Percentiles rank a stretch among this genome's conserved stretches.
Conservation (phyloP, 2,113 vertebrate genomes). For the Corvus hawaiiensis region DNA sequence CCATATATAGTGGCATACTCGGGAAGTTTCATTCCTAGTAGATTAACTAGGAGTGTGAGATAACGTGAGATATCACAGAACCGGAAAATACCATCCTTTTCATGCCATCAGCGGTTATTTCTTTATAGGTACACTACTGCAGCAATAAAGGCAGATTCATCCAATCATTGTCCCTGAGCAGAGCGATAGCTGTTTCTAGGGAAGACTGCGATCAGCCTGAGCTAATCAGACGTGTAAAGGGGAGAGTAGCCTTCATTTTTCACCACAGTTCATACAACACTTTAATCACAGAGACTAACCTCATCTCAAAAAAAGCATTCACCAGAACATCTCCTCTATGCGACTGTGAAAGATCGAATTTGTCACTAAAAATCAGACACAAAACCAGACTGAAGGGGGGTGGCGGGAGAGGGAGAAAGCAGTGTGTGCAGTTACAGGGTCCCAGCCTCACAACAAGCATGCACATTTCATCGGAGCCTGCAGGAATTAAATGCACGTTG, state of each 20-base stretch:
- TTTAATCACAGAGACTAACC: neutral
- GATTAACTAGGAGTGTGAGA: slow-evolving; percentile 30
- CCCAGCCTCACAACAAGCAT: neutral
- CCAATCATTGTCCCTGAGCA: neutral
- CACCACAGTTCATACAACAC: neutral
- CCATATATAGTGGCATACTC: slow-evolving; percentile 51
- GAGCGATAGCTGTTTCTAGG: neutral
- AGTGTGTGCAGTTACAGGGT: neutral
- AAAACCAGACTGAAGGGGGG: neutral
- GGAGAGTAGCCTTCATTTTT: neutral
- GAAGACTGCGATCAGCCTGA: neutral
- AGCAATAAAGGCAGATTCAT: neutral
- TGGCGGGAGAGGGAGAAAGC: neutral
- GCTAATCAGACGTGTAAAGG: neutral
- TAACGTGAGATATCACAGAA: slow-evolving; percentile 36
- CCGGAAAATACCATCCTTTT: slow-evolving; percentile 12
- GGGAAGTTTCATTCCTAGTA: slow-evolving; percentile 41
- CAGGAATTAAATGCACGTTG: neutral
- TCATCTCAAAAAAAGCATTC: neutral
- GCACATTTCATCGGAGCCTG: neutral
- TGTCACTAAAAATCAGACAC: neutral
- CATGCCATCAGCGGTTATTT: neutral
- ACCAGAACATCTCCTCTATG: neutral
- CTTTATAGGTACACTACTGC: slow-evolving; percentile 11
- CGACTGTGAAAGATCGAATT: neutral